Evolutionary conservation across 2,888 invertebrate species (phyloP).

Genomic region (Syrista parreyssii): DNA sequence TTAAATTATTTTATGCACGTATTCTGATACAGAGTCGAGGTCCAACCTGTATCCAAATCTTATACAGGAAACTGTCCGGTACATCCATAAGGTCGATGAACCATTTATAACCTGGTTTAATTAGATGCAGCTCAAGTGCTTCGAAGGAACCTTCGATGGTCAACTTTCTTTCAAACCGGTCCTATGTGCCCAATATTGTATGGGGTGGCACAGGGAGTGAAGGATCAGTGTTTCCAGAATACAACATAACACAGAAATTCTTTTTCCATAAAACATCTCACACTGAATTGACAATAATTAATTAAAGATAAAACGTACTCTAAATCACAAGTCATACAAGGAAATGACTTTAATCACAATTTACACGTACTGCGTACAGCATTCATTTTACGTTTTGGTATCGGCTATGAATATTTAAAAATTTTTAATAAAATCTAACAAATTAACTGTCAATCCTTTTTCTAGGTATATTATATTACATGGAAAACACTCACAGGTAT

Average conservation of each 20-base stretch:
- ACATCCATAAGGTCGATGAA: background rate
- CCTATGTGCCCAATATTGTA: constrained; percentile 23
- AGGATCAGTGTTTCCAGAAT: background rate
- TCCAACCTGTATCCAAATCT: background rate
- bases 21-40: background rate
- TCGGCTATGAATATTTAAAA: constrained; percentile 3
- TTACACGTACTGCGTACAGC: background rate
- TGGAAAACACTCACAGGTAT: background rate
- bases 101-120: constrained; percentile 9
- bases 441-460: background rate
- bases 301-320: background rate
- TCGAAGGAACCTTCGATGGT: background rate
- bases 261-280: background rate
- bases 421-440: background rate
- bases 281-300: background rate
- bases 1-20: background rate
- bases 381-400: background rate
- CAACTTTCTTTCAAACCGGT: constrained; percentile 53
- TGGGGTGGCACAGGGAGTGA: constrained; percentile 14
- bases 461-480: background rate
- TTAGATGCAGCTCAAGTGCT: constrained; percentile 16
- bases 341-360: background rate
- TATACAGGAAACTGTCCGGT: background rate
- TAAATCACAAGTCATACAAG: background rate
- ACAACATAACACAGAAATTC: background rate